Percentiles rank a stretch among this genome's conserved stretches.
Evolutionary conservation across 2,797 vertebrate species (phyloP).

Genomic region (Cynopterus sphinx): DNA sequence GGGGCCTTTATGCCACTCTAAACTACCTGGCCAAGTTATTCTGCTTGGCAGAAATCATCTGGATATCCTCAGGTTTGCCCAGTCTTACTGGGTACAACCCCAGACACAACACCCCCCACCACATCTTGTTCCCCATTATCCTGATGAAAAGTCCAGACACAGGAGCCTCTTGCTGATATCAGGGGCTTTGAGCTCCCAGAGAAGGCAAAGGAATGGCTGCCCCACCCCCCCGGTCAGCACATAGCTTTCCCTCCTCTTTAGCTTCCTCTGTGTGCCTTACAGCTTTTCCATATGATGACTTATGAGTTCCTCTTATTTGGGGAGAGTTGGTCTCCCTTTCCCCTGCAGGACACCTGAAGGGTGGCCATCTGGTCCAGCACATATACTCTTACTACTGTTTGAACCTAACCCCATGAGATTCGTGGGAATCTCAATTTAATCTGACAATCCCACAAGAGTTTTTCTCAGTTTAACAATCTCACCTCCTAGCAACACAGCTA

Average conservation of each 20-base stretch:
- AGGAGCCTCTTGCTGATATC: background rate
- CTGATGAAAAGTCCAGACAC: background rate
- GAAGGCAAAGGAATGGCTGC: background rate
- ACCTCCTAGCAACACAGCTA: background rate
- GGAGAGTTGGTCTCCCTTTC: background rate
- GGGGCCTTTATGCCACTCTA: background rate
- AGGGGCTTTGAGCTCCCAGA: background rate
- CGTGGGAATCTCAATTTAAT: background rate
- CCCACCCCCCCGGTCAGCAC: background rate
- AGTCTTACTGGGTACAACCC: background rate
- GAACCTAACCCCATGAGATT: background rate
- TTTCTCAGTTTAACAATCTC: background rate
- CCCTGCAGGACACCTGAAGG: background rate
- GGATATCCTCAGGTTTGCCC: background rate
- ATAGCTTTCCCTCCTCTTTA: background rate
- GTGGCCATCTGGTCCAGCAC: background rate
- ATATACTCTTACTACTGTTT: background rate
- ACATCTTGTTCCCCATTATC: background rate
- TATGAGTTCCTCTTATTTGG: background rate
- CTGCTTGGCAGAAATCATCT: background rate
- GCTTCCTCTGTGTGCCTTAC: background rate
- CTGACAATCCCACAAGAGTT: background rate
- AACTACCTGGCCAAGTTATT: background rate
- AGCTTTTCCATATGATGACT: too few relatives aligned
- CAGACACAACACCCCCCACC: background rate